Conservation (phyloP, 2,888 invertebrate genomes). For the Diaperis boleti region DNA sequence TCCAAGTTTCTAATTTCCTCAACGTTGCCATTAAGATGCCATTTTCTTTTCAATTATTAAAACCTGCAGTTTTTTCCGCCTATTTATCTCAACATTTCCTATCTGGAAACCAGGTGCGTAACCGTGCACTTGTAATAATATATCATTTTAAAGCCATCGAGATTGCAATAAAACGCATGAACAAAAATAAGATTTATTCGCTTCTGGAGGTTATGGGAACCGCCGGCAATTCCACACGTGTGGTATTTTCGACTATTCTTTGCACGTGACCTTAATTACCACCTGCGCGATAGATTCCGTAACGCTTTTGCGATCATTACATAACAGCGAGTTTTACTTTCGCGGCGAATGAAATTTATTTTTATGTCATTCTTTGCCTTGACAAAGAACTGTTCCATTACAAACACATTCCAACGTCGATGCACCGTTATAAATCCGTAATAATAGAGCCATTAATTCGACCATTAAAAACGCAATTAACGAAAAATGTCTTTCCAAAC, state of each 20-base stretch:
- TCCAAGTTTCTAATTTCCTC: slow-evolving; percentile 6
- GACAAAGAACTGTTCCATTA: slow-evolving; percentile 36
- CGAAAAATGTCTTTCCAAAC: slow-evolving; percentile 1
- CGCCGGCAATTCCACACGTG: slow-evolving; percentile 2
- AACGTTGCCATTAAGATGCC: slow-evolving; percentile 9
- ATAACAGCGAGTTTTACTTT: slow-evolving; percentile 21
- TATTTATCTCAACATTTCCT: background rate
- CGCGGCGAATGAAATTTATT: slow-evolving; percentile 25
- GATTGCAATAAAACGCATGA: slow-evolving; percentile 1
- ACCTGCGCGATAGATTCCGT: slow-evolving; percentile 20
- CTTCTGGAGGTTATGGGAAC: slow-evolving; percentile 22
- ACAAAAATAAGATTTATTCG: slow-evolving; percentile 15
- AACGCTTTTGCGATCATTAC: slow-evolving; percentile 19
- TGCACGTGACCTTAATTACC: slow-evolving; percentile 23
- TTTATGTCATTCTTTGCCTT: slow-evolving; percentile 32
- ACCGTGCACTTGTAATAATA: slow-evolving; percentile 23
- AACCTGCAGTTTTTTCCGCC: background rate
- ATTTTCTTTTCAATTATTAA: slow-evolving; percentile 3
- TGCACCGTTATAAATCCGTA: slow-evolving; percentile 26
- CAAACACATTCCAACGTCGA: slow-evolving; percentile 31
- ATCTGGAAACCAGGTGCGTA: slow-evolving; percentile 18
- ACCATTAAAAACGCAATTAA: slow-evolving; percentile 20
- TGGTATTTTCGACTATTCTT: slow-evolving; percentile 7
- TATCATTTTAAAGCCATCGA: slow-evolving; percentile 21
- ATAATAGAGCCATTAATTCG: slow-evolving; percentile 26